Evolutionary conservation across 2,888 invertebrate genomes (phyloP).

Genomic region (Cheiracanthium punctorium): DNA sequence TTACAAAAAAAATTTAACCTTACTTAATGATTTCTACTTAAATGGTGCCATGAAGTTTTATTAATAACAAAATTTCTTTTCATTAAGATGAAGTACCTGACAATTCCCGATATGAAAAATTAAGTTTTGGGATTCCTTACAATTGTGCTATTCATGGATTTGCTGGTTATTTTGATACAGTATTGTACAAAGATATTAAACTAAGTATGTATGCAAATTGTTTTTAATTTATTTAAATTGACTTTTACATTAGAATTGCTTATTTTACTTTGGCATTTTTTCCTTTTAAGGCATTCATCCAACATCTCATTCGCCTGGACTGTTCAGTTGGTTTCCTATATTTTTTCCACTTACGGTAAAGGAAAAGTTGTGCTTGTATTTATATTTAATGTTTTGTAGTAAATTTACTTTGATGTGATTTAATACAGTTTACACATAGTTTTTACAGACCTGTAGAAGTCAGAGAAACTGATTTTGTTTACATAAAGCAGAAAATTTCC

Average conservation of each 20-base stretch:
- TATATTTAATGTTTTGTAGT: too few species aligned
- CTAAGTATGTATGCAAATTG: slow-evolving; percentile 83
- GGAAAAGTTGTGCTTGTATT: too few species aligned
- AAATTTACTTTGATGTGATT: too few species aligned
- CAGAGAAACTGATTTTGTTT: too few species aligned
- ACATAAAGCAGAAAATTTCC: too few species aligned
- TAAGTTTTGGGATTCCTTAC: slow-evolving; percentile 83
- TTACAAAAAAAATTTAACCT: neutral
- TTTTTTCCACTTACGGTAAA: slow-evolving; percentile 83
- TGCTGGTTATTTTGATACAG: slow-evolving; percentile 95
- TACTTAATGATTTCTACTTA: neutral
- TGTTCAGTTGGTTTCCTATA: slow-evolving; percentile 99
- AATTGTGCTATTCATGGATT: slow-evolving; percentile 94
- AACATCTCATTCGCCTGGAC: slow-evolving; percentile 88
- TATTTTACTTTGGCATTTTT: neutral
- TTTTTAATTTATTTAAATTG: too few species aligned
- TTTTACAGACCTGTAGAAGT: too few species aligned
- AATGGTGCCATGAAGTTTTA: neutral
- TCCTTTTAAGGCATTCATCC: slow-evolving; percentile 83
- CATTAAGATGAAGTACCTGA: slow-evolving; percentile 78
- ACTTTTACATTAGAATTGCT: neutral
- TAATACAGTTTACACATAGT: too few species aligned
- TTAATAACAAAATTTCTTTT: neutral
- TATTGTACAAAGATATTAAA: slow-evolving; percentile 87
- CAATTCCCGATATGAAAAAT: slow-evolving; percentile 84